Percentiles rank a stretch among this genome's conserved stretches.
phyloP scores from a whole-genome alignment of 2,113 vertebrate genomes.

The Sinocyclocheilus maitianheensis region DNA sequence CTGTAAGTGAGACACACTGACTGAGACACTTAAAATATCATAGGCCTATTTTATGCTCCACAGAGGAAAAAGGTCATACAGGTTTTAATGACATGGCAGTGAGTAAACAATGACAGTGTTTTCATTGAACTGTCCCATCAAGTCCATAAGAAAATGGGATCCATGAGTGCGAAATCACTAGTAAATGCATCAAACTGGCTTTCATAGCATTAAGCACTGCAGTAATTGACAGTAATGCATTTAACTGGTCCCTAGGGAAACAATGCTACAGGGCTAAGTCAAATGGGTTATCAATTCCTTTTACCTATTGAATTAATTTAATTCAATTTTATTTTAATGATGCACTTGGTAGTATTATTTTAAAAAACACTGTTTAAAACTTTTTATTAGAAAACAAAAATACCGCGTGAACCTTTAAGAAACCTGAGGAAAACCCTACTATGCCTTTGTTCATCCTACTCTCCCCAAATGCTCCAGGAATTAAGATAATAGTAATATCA shows the following conservation, averaged over 20 bases:
- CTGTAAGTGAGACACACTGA: neutral
- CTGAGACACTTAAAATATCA: neutral
- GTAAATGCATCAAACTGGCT: neutral
- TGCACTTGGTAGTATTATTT: neutral
- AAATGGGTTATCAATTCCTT: neutral
- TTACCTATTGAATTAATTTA: neutral
- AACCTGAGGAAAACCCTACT: neutral
- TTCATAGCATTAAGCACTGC: neutral
- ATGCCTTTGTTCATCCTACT: neutral
- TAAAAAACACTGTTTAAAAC: neutral
- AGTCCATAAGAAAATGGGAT: neutral
- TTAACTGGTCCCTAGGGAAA: slow-evolving; percentile 8
- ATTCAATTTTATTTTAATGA: neutral
- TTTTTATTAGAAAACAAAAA: neutral
- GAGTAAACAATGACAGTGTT: neutral
- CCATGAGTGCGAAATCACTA: neutral
- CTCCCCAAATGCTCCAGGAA: neutral
- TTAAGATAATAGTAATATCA: slow-evolving; percentile 28
- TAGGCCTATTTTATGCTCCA: neutral
- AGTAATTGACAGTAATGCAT: neutral
- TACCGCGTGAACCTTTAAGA: neutral
- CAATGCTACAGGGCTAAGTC: neutral
- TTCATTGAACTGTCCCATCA: neutral
- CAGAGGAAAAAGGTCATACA: neutral
- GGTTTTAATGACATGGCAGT: neutral